Evolutionary conservation across 1,140 invertebrate species (phyloP), one percentile per base, ranked within the genome.

Genomic region (Chironomus tepperi): DNA sequence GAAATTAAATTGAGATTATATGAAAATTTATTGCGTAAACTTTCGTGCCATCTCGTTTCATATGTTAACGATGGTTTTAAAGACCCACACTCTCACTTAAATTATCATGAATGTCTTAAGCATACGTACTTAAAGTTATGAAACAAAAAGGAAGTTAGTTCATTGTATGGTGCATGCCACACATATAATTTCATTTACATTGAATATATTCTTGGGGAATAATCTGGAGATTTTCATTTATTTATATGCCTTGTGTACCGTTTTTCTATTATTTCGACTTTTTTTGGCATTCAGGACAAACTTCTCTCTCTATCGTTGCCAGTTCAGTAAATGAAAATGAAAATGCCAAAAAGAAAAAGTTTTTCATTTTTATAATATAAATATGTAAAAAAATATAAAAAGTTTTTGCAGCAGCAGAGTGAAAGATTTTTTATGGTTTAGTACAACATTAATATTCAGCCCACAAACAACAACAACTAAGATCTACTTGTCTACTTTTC

Each of bases 1-100:
- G 65, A 70, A 70, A 70, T 70, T 70, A 70, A 70, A 70, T 18
- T 70, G 19, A 70, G 65, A 70, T 70, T 70, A 70, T 70, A 19
- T 70, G 65, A 19, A 70, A 70, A 70, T 70, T 70, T 70, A 70
- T 70, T 70, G 65, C 65, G 19, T 10, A 70, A 70, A 57, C 47
- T 57, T 57, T 15, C n/a, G 5, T 34, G 24, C 24, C 24, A 34
- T 34, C 24, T 34, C 24, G 24, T 34, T n/a, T 34, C 24, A n/a
- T 57, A 12, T 57, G 47, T 57, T 15, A n/a, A n/a, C n/a, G n/a
- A 15, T 57, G 47, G 12, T 57, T 47, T 57, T 57, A 57, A 57
- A 15, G 47, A 34, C 12, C 12, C n/a, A n/a, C n/a, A n/a, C n/a
- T 12, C 12, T 57, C 12, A 57, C 8, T 57, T 57, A n/a, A 57